Evolutionary conservation across 2,113 vertebrate genomes (phyloP).

Genomic region (Cariama cristata): DNA sequence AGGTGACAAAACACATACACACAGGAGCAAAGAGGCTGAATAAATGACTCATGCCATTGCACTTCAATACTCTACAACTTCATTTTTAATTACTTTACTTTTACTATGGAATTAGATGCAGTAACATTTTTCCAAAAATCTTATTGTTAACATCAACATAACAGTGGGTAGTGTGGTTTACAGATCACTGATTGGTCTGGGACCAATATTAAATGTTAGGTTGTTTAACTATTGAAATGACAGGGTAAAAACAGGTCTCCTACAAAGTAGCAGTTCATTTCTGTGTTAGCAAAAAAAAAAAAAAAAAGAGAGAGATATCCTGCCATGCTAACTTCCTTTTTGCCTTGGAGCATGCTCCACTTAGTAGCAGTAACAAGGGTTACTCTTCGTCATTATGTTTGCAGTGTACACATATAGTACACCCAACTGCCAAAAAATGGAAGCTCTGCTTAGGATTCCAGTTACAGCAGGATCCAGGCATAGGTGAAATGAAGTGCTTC

Average conservation of each 20-base stretch:
- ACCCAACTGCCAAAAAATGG: background rate
- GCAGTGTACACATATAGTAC: background rate
- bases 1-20: background rate
- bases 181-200: background rate
- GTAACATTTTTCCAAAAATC: background rate
- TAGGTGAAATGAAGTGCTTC: background rate
- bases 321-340: background rate
- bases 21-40: background rate
- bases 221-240: background rate
- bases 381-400: background rate
- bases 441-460: background rate
- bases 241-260: background rate
- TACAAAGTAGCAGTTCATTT: background rate
- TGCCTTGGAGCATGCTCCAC: background rate
- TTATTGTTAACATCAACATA: background rate
- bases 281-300: background rate
- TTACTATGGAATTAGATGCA: background rate
- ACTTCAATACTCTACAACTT: background rate
- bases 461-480: background rate
- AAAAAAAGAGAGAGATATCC: background rate
- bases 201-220: background rate
- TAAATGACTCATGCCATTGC: background rate
- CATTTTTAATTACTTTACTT: background rate
- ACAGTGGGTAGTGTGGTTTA: background rate
- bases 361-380: background rate